These are phyloP conservation scores for Orthosia incerta DNA, from an alignment of 2,888 invertebrate species.

Conservation along the genomic window DNA sequence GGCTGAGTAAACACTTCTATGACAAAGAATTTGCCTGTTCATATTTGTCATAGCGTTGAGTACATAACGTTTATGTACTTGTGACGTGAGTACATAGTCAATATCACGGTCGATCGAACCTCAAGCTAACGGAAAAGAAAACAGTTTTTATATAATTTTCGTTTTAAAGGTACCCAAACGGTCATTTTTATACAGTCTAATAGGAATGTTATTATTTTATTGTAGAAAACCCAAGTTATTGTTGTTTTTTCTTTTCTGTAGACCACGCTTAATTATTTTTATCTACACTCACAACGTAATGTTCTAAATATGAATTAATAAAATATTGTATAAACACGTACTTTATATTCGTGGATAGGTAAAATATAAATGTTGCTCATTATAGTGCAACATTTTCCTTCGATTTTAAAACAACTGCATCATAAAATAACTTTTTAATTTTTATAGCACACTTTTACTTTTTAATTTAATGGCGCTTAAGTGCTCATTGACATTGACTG, in stretches of 20 bases:
- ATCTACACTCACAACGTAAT: no score
- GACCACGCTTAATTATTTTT: background rate
- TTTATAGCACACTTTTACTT: no score
- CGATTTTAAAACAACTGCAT: no score
- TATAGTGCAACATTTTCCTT: no score
- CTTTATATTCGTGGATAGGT: no score
- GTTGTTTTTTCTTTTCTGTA: background rate
- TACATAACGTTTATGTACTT: constrained; percentile 16
- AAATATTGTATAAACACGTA: no score
- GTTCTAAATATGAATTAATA: no score
- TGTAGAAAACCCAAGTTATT: background rate
- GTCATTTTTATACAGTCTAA: background rate
- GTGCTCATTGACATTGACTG: no score
- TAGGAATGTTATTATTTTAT: background rate
- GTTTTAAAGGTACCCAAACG: background rate
- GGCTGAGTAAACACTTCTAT: constrained; percentile 26
- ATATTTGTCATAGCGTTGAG: constrained; percentile 30
- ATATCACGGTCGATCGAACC: constrained; percentile 30
- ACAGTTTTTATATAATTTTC: constrained; percentile 35
- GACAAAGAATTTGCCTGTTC: constrained; percentile 31
- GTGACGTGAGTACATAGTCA: constrained; percentile 14
- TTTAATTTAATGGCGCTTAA: no score
- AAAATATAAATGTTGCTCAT: no score
- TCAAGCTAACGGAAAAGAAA: constrained; percentile 14
- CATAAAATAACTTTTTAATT: no score